These are phyloP conservation scores for Xanthorhoe spadicearia DNA, from an alignment of 2,888 invertebrate genomes.

Conservation along the genomic window DNA sequence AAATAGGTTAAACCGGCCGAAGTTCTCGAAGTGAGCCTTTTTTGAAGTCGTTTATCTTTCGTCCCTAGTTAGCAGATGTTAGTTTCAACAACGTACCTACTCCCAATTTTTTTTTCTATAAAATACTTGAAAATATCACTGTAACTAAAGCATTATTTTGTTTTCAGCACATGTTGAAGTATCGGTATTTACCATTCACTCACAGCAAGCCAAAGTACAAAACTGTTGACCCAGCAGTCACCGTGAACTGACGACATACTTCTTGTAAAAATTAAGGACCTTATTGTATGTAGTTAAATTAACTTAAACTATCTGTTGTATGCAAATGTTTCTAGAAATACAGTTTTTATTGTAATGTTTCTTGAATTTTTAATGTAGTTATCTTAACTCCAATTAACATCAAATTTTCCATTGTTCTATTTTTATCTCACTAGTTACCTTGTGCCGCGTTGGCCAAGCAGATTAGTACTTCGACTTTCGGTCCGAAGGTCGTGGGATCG, in stretches of 20 bases:
- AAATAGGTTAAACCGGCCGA: too few relatives aligned
- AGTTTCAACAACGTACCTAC: too few relatives aligned
- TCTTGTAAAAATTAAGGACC: slow-evolving; percentile 49
- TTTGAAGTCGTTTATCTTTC: too few relatives aligned
- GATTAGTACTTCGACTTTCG: too few relatives aligned
- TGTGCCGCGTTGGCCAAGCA: too few relatives aligned
- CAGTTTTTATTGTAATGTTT: slow-evolving; percentile 80
- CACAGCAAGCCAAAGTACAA: slow-evolving; percentile 98
- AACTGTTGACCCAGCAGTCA: slow-evolving; percentile 77
- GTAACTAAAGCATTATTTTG: slow-evolving; percentile 14
- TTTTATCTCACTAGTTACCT: too few relatives aligned
- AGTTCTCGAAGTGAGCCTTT: too few relatives aligned
- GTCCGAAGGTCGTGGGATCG: too few relatives aligned
- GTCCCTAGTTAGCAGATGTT: too few relatives aligned
- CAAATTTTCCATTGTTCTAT: too few relatives aligned
- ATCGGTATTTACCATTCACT: slow-evolving; percentile 99
- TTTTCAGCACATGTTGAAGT: slow-evolving; percentile 99
- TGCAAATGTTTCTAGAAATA: slow-evolving; percentile 78
- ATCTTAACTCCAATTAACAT: neutral
- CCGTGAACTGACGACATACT: slow-evolving; percentile 72
- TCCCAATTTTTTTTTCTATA: too few relatives aligned
- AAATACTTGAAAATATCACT: too few relatives aligned
- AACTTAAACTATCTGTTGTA: slow-evolving; percentile 77
- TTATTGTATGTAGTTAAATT: slow-evolving; percentile 67
- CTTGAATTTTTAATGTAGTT: slow-evolving; percentile 54